A percentile compares a stretch with the other conserved stretches of the same genome.
phyloP scores from a whole-genome alignment of 2,888 invertebrate genomes.

The Bombylius discolor region DNA sequence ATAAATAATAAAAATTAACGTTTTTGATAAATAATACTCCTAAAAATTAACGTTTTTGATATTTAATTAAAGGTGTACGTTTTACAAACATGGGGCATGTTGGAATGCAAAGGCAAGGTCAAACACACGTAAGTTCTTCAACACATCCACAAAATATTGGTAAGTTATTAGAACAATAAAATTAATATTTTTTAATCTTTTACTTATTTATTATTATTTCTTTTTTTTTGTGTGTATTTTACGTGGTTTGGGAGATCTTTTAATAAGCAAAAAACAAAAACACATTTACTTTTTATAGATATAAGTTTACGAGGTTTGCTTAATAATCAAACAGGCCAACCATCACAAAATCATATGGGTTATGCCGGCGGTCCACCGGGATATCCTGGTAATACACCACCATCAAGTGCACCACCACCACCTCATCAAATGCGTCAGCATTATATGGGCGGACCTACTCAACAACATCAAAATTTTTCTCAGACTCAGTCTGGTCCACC shows the following conservation, averaged over 20 bases:
- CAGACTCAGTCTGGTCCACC: constrained; percentile 29
- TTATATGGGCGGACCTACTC: constrained; percentile 27
- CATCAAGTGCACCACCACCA: constrained; percentile 32
- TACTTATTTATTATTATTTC: background rate
- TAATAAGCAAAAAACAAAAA: background rate
- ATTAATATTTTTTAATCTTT: background rate
- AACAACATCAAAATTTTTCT: constrained; percentile 31
- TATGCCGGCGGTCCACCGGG: constrained; percentile 34
- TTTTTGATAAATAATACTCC: too few species aligned
- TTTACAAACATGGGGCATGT: constrained; percentile 28
- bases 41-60: too few species aligned
- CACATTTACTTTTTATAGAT: constrained; percentile 22
- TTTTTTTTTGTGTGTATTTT: background rate
- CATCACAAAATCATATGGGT: constrained; percentile 31
- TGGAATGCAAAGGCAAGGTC: constrained; percentile 37
- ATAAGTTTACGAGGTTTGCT: constrained; percentile 36
- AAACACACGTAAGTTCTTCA: constrained; percentile 50
- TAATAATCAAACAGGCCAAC: constrained; percentile 35
- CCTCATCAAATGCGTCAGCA: constrained; percentile 34
- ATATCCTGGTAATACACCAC: constrained; percentile 31
- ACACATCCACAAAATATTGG: constrained; percentile 51
- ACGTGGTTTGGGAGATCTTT: background rate
- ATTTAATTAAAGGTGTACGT: constrained; percentile 23
- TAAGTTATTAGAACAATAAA: constrained; percentile 15
- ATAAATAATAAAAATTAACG: too few species aligned